Evolutionary conservation across 1,140 invertebrate genomes (phyloP).

Genomic region (Stegodyphus dumicola): DNA sequence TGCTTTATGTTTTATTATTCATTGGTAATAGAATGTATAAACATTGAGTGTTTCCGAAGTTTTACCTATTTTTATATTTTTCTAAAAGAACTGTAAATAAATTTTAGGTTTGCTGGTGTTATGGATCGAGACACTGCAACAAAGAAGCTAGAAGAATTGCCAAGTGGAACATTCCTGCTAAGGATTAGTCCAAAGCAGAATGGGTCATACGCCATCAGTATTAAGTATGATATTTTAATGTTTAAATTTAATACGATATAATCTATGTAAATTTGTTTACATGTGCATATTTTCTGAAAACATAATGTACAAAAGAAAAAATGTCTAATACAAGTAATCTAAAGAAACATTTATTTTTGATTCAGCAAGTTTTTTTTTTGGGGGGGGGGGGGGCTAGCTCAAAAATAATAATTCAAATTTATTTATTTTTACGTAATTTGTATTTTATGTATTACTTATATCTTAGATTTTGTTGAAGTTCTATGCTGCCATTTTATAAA

Average conservation of each 20-base stretch:
- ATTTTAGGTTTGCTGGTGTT: conserved; percentile 62
- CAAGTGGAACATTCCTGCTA: conserved; percentile 89
- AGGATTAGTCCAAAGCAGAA: conserved; percentile 77
- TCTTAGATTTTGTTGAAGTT: no score
- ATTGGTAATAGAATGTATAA: neutral
- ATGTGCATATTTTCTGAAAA: no score
- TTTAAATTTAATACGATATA: neutral
- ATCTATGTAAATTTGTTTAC: no score
- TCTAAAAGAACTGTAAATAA: neutral
- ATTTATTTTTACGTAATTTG: no score
- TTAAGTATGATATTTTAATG: conserved; percentile 78
- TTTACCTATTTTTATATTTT: neutral
- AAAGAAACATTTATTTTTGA: no score
- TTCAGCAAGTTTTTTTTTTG: no score
- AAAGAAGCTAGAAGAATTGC: conserved; percentile 79
- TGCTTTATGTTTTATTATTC: neutral
- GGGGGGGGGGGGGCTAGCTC: no score
- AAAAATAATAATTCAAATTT: no score
- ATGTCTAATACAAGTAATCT: no score
- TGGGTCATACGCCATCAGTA: conserved; percentile 81
- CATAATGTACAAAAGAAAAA: no score
- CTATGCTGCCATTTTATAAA: no score
- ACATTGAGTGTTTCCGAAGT: neutral
- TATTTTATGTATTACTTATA: no score
- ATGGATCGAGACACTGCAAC: conserved; percentile 79